Conservation (phyloP, 2,888 invertebrate species). For the Amphipyra tragopoginis region DNA sequence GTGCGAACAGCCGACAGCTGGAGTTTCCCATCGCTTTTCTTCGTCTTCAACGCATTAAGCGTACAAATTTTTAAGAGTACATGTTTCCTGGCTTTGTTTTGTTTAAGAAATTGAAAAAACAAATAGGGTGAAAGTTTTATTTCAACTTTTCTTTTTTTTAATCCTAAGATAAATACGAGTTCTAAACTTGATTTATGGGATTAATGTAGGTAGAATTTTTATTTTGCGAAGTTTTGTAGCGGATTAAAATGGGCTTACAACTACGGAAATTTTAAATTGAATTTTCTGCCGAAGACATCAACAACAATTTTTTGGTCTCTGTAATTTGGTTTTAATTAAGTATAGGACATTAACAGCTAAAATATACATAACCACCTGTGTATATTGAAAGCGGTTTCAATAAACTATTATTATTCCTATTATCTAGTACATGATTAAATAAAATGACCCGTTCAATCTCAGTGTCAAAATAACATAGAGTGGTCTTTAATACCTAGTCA, state of each 20-base stretch:
- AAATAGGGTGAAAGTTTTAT: slow-evolving; percentile 24
- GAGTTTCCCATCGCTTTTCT: slow-evolving; percentile 40
- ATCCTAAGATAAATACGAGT: not conserved
- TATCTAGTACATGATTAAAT: not conserved
- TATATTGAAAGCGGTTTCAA: slow-evolving; percentile 1
- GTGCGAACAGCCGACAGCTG: slow-evolving; percentile 43
- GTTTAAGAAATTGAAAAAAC: slow-evolving; percentile 21
- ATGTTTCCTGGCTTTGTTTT: slow-evolving; percentile 27
- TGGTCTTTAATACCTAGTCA: slow-evolving; percentile 15
- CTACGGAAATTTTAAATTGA: too few species aligned
- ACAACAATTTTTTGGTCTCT: not conserved
- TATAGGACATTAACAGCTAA: not conserved
- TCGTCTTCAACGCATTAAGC: slow-evolving; percentile 35
- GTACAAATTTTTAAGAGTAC: slow-evolving; percentile 30
- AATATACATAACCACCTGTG: not conserved
- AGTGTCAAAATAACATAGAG: slow-evolving; percentile 7
- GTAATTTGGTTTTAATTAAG: not conserved
- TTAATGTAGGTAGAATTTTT: too few species aligned
- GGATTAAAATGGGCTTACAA: too few species aligned
- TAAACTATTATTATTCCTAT: not conserved
- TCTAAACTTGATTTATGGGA: too few species aligned
- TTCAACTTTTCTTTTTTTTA: slow-evolving; percentile 14
- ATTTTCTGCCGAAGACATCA: too few species aligned
- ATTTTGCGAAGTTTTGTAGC: too few species aligned
- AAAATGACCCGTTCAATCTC: not conserved